These are phyloP conservation scores for Panonychus citri DNA, from an alignment of 1,140 invertebrate species.

Conservation along the genomic window DNA sequence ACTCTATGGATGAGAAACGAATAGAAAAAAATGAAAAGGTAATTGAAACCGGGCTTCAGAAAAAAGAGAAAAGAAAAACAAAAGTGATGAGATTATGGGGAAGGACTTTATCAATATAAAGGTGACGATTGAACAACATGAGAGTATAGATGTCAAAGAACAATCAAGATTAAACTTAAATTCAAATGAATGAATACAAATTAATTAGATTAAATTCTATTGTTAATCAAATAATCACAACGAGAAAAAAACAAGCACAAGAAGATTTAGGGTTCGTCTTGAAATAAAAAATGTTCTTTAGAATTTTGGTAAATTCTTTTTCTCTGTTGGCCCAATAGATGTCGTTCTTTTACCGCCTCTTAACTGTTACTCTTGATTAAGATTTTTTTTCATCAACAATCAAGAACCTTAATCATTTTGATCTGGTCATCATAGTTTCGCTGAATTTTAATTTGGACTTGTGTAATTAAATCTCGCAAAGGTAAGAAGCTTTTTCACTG, in stretches of 20 bases:
- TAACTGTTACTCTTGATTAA: neutral
- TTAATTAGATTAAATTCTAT: slow-evolving; percentile 56
- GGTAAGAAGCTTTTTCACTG: neutral
- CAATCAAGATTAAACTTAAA: slow-evolving; percentile 37
- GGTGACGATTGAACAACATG: slow-evolving; percentile 11
- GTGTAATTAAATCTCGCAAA: neutral
- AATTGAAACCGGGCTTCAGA: slow-evolving; percentile 4
- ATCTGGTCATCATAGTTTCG: neutral
- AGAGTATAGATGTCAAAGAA: slow-evolving; percentile 19
- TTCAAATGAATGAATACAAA: slow-evolving; percentile 24
- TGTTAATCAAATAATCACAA: slow-evolving; percentile 43
- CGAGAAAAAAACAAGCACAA: slow-evolving; percentile 33
- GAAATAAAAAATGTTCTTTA: neutral
- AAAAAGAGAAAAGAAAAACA: slow-evolving; percentile 6
- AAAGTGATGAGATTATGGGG: neutral
- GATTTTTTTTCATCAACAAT: neutral
- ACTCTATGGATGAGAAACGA: neutral
- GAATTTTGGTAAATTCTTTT: too few species aligned
- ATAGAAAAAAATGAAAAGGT: neutral
- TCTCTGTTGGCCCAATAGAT: too few species aligned
- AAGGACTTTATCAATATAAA: slow-evolving; percentile 16
- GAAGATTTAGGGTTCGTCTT: neutral
- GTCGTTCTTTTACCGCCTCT: neutral
- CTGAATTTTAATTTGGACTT: neutral
- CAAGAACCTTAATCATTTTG: neutral